These are phyloP conservation scores for Chelonus formosanus DNA, from an alignment of 2,888 invertebrate genomes.

Conservation along the genomic window DNA sequence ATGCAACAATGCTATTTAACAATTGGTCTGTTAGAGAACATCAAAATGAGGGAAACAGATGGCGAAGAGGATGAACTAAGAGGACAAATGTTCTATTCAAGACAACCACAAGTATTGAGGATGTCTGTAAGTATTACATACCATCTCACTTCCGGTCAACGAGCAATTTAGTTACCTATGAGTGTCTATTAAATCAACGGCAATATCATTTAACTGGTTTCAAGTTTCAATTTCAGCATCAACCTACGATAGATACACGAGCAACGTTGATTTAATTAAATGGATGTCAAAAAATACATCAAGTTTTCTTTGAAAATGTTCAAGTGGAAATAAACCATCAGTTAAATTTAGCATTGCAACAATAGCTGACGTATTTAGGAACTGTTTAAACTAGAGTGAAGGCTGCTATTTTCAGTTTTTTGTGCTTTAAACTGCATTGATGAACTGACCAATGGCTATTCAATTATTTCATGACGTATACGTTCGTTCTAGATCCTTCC, in stretches of 20 bases:
- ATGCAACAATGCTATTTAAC: neutral
- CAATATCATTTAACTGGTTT: neutral
- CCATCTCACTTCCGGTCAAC: constrained; percentile 18
- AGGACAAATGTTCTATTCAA: constrained; percentile 19
- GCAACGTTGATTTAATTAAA: no score
- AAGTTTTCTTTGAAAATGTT: no score
- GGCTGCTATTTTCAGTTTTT: no score
- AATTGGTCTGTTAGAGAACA: neutral
- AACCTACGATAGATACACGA: neutral
- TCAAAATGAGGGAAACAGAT: constrained; percentile 13
- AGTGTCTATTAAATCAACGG: neutral
- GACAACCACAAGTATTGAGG: constrained; percentile 1
- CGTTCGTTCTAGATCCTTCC: constrained; percentile 34
- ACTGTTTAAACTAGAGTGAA: no score
- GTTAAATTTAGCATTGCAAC: no score
- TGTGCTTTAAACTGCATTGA: no score
- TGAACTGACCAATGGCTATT: constrained; percentile 26
- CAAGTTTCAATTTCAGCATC: neutral
- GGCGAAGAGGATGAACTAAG: neutral
- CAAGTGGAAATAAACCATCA: no score
- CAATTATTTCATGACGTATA: constrained; percentile 28
- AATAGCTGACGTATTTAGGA: no score
- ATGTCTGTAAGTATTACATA: constrained; percentile 17
- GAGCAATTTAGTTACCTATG: constrained; percentile 5
- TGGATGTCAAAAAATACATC: no score